Conservation (phyloP, 1,140 invertebrate species). For the Homalodisca vitripennis region DNA sequence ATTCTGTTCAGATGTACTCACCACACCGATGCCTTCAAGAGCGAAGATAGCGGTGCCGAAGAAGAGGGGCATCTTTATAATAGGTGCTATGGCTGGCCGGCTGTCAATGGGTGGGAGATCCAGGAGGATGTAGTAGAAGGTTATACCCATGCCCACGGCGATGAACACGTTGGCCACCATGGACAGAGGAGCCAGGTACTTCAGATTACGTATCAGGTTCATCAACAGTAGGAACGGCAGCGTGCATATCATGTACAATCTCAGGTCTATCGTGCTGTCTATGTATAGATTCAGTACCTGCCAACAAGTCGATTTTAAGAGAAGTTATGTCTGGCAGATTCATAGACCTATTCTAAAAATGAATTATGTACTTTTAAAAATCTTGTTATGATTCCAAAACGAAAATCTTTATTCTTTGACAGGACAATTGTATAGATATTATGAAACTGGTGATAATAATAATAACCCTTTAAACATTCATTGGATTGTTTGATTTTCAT, state of each 20-base stretch:
- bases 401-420: no score
- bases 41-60: constrained; percentile 90
- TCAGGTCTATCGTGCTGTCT: constrained; percentile 54
- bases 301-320: no score
- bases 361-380: no score
- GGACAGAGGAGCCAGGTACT: constrained; percentile 81
- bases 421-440: no score
- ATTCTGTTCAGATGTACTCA: no score
- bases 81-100: constrained; percentile 55
- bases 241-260: constrained; percentile 71
- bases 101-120: constrained; percentile 59
- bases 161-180: constrained; percentile 82
- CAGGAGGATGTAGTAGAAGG: constrained; percentile 78
- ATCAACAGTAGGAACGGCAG: constrained; percentile 70
- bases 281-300: constrained; percentile 65
- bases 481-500: no score
- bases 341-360: no score
- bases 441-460: neutral
- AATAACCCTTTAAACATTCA: no score
- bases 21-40: constrained; percentile 87
- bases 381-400: no score
- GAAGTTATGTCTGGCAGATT: no score
- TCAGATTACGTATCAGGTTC: constrained; percentile 80
- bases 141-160: constrained; percentile 72
- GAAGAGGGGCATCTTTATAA: constrained; percentile 71